These are phyloP conservation scores for Akabosia matsudoensis DNA, from an alignment of 1,140 invertebrate genomes.

Conservation along the genomic window DNA sequence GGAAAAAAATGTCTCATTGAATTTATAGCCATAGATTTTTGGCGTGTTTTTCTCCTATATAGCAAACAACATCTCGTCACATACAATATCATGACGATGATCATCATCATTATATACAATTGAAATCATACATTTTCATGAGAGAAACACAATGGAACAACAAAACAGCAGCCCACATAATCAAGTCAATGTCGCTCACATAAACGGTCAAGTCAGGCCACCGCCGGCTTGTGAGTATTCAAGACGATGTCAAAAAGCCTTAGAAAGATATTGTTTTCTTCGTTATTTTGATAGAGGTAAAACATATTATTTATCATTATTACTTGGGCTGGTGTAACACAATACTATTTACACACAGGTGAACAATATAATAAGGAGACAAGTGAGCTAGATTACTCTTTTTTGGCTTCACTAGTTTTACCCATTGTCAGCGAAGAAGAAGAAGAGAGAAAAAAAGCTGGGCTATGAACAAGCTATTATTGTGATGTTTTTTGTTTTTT, in stretches of 20 bases:
- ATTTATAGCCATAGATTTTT: too few relatives aligned
- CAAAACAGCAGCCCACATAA: neutral
- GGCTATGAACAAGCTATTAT: neutral
- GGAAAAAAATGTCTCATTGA: too few relatives aligned
- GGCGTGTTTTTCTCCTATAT: too few relatives aligned
- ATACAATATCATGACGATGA: too few relatives aligned
- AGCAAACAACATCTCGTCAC: too few relatives aligned
- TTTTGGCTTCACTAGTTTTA: neutral
- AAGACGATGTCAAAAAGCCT: neutral
- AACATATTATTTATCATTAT: neutral
- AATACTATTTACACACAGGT: too few relatives aligned
- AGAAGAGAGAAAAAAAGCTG: neutral
- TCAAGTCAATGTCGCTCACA: neutral
- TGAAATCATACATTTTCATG: neutral
- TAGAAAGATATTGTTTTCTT: neutral
- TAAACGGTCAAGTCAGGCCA: neutral
- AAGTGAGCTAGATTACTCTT: neutral
- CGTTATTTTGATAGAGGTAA: neutral
- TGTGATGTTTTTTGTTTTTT: neutral
- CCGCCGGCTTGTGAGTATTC: neutral
- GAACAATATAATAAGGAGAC: neutral
- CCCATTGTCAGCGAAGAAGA: neutral
- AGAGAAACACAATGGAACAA: neutral
- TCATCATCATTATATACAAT: too few relatives aligned
- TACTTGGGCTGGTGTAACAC: too few relatives aligned